A percentile compares a stretch with the other conserved stretches of the same genome.
Conservation (phyloP, 2,113 vertebrate genomes). For the Dromas ardeola region DNA sequence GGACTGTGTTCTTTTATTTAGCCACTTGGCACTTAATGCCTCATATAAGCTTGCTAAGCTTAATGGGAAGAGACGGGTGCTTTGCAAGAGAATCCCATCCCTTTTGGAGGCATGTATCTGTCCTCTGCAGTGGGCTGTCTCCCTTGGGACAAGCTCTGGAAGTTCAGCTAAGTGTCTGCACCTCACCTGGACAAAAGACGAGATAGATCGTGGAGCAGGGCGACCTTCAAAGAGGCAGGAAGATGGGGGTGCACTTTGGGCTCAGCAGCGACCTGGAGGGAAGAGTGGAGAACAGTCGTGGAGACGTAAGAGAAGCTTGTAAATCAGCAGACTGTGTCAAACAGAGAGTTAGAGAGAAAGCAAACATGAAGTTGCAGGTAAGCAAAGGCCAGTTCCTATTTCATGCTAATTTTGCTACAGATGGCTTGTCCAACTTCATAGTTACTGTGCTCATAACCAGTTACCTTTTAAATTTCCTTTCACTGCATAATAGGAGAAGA, state of each 20-base stretch:
- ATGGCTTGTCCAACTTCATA: background rate
- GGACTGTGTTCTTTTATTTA: background rate
- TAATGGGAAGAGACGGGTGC: background rate
- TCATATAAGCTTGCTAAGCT: background rate
- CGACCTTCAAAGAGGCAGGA: background rate
- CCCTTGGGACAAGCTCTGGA: background rate
- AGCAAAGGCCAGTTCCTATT: background rate
- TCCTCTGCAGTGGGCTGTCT: background rate
- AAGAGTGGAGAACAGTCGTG: background rate
- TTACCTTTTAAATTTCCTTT: background rate
- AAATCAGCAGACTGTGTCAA: background rate
- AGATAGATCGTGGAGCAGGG: background rate
- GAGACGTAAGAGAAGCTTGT: background rate
- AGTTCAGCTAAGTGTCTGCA: background rate
- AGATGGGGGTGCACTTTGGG: background rate
- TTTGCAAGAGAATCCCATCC: background rate
- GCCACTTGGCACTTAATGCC: background rate
- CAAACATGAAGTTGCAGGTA: background rate
- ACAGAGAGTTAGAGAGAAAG: background rate
- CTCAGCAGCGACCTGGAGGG: background rate
- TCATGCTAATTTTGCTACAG: background rate
- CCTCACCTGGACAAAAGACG: background rate
- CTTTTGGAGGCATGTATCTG: background rate
- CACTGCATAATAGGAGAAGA: background rate
- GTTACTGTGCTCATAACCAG: background rate